Evolutionary conservation across 2,113 vertebrate genomes (phyloP).

Genomic region (Gorsachius goisagi): DNA sequence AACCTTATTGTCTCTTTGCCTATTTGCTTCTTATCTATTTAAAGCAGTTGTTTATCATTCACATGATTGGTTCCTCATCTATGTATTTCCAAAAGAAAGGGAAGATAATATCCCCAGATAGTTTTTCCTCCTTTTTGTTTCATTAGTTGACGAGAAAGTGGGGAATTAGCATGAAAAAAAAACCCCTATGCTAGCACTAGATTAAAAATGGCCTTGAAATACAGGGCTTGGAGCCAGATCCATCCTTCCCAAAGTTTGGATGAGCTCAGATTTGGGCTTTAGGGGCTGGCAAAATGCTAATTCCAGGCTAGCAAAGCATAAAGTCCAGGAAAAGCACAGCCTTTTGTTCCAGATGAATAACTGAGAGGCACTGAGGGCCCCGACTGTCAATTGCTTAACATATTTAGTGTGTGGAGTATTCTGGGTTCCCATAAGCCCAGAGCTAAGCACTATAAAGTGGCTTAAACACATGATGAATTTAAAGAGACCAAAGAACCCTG

Average conservation of each 20-base stretch:
- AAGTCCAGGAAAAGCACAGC: background rate
- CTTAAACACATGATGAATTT: background rate
- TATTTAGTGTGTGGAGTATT: background rate
- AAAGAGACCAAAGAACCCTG: background rate
- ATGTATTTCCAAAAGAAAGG: background rate
- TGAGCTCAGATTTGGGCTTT: conserved; percentile 7
- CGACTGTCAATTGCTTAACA: rapidly evolving
- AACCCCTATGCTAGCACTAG: background rate
- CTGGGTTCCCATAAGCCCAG: background rate
- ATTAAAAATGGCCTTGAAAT: conserved; percentile 21
- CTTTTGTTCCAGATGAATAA: conserved; percentile 10
- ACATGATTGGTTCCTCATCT: background rate
- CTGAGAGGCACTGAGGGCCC: background rate
- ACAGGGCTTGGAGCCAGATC: background rate
- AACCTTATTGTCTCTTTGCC: conserved; percentile 44
- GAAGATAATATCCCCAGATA: background rate
- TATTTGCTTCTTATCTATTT: conserved; percentile 54
- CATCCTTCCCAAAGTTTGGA: background rate
- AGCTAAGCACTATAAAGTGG: background rate
- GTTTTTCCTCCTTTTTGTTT: conserved; percentile 36
- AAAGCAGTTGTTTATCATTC: conserved; percentile 47
- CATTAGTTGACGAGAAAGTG: background rate
- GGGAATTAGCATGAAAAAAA: background rate
- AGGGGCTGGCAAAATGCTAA: background rate
- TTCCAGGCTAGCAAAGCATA: background rate